Percentiles rank a stretch among this genome's conserved stretches.
Evolutionary conservation across 2,113 vertebrate genomes (phyloP).

Genomic region (Nothocercus julius): DNA sequence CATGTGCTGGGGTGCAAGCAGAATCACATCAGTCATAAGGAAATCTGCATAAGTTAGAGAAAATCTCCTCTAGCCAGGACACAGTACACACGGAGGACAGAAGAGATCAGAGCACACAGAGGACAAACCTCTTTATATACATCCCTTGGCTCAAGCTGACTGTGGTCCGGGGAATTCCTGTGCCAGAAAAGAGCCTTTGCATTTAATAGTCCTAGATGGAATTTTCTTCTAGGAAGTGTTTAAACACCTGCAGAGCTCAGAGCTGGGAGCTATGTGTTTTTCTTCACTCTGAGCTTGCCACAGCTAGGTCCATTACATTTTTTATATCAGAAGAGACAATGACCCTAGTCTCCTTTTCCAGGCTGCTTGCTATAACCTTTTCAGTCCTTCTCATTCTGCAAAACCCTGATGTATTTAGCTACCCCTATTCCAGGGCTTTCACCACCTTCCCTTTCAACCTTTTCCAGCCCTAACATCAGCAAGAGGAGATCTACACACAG

Average conservation of each 20-base stretch:
- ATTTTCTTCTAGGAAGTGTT: not conserved
- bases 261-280: not conserved
- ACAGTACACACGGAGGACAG: not conserved
- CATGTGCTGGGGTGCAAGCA: not conserved
- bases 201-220: not conserved
- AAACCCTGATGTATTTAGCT: constrained; percentile 45
- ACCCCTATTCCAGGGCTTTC: constrained; percentile 13
- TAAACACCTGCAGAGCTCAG: not conserved
- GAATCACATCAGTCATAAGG: not conserved
- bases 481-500: not conserved
- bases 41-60: not conserved
- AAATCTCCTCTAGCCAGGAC: not conserved
- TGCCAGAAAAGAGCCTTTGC: not conserved
- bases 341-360: not conserved
- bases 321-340: not conserved
- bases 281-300: not conserved
- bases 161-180: not conserved
- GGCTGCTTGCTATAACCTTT: not conserved
- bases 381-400: not conserved
- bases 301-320: not conserved
- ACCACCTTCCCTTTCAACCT: not conserved
- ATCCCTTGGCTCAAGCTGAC: not conserved
- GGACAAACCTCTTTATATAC: not conserved
- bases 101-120: not conserved
- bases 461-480: not conserved